Conservation (phyloP, 2,888 invertebrate species). For the Uloborus plumipes region DNA sequence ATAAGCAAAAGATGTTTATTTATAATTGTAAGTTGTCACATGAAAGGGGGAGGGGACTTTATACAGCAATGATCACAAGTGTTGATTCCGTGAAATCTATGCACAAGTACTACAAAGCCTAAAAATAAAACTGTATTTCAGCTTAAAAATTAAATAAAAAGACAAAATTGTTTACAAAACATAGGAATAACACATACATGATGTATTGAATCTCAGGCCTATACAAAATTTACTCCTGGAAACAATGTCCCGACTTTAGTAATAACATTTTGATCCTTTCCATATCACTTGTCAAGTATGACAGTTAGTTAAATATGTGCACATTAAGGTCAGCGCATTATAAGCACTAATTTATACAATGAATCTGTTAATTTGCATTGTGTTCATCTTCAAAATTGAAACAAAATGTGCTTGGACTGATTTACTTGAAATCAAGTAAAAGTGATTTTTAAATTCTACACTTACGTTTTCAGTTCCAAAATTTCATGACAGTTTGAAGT, state of each 20-base stretch:
- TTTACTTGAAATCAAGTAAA: conserved; percentile 21
- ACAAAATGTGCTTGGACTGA: conserved; percentile 37
- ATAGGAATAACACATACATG: conserved; percentile 39
- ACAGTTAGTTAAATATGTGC: conserved; percentile 57
- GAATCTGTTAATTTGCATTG: conserved; percentile 62
- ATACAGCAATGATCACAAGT: conserved; percentile 21
- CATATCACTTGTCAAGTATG: conserved; percentile 42
- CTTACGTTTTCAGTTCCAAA: conserved; percentile 1
- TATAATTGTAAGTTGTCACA: background rate
- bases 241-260: conserved; percentile 14
- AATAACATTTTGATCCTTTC: conserved; percentile 52
- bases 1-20: background rate
- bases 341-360: conserved; percentile 54
- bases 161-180: conserved; percentile 27
- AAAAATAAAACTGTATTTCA: background rate
- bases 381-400: conserved; percentile 40
- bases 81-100: conserved; percentile 7
- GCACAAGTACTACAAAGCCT: background rate
- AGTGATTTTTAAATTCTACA: conserved; percentile 16
- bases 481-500: conserved; percentile 18
- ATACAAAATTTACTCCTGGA: conserved; percentile 37
- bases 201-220: conserved; percentile 62
- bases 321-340: conserved; percentile 32
- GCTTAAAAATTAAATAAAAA: conserved; percentile 8
- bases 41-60: conserved; percentile 15